Base-by-base conservation (phyloP, 2,113 vertebrate species). In the Cromileptes altivelis region DNA sequence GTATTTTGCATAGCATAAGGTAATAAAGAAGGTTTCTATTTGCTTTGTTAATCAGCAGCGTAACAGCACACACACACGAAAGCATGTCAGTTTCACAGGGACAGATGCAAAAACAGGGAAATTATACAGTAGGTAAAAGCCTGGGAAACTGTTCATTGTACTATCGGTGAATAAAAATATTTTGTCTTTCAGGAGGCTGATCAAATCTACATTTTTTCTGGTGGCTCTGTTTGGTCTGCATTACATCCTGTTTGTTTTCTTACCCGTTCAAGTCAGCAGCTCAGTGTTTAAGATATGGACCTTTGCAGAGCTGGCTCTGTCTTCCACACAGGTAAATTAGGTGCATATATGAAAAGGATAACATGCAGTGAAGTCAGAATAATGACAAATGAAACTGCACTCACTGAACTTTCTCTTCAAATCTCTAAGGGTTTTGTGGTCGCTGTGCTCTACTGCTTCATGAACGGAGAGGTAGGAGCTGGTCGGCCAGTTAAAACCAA, bases 151-250 rank as follows among this genome's bases (percentile, higher is more conserved):
- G 5, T 37, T 8, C 2, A 15, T 15, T 30, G 11, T 13, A 30
- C 17, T 15, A 2, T 56, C 42, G 9, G 9, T 45, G 42, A 45
- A 12, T 9, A 17, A 58, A 60, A 9, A 5, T 33, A 6, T 1
- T 11, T 23, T 30, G 0, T 21, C 10, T 27, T 4, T 6, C 87
- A 99, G 98, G 95, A 97, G 96, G 74, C 95, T 99, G 86, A 97
- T 97, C 71, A 98, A 97, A 84, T 99, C 98, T 73, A 99, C 97
- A 0, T 96, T 99, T 15, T 95, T 99, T 57, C 96, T 99, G 74
- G 97, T 99, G 84, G 96, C 97, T 17, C 96, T 99, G 70, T 99
- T 99, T 2, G 98, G 98, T 8, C 84, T 97, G 57, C 97, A 99
- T 85, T 99, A 98, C 82, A 96, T 97, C 58, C 80, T 99, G 83